phyloP scores from a whole-genome alignment of 2,113 vertebrate species.

The Coptodon bakossiorum region DNA sequence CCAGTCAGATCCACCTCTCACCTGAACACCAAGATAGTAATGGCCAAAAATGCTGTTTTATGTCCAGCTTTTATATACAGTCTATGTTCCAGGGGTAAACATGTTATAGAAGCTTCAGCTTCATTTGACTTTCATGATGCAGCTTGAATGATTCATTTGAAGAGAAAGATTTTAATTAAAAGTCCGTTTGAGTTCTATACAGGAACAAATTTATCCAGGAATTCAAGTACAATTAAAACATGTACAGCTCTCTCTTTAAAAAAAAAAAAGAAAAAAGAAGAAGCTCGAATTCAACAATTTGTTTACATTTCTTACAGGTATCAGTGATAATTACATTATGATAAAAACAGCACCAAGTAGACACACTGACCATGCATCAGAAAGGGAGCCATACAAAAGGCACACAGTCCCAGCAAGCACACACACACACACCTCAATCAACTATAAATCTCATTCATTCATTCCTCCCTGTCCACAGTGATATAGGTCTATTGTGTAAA shows the following conservation, averaged over 20 bases:
- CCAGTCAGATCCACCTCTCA: neutral
- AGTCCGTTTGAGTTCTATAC: conserved; percentile 48
- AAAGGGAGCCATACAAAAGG: conserved; percentile 58
- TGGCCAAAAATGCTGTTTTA: neutral
- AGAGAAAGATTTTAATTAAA: conserved; percentile 57
- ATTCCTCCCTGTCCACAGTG: conserved; percentile 68
- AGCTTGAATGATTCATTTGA: neutral
- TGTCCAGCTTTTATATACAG: neutral
- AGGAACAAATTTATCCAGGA: conserved; percentile 52
- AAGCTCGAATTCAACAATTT: conserved; percentile 52
- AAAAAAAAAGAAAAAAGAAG: neutral
- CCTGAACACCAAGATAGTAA: neutral
- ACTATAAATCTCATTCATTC: conserved; percentile 7
- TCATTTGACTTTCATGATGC: neutral
- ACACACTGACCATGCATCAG: conserved; percentile 71
- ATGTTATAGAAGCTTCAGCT: neutral
- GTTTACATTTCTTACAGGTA: conserved; percentile 64
- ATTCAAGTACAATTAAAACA: conserved; percentile 67
- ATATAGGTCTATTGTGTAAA: conserved; percentile 76
- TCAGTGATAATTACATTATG: conserved; percentile 61
- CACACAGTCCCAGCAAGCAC: conserved; percentile 12
- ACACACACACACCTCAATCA: neutral
- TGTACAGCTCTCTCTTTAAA: conserved; percentile 32
- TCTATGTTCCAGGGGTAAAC: neutral
- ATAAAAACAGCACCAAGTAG: conserved; percentile 70